Base-by-base conservation (phyloP, 2,797 vertebrate species). In the Rhinichthys osculus region DNA sequence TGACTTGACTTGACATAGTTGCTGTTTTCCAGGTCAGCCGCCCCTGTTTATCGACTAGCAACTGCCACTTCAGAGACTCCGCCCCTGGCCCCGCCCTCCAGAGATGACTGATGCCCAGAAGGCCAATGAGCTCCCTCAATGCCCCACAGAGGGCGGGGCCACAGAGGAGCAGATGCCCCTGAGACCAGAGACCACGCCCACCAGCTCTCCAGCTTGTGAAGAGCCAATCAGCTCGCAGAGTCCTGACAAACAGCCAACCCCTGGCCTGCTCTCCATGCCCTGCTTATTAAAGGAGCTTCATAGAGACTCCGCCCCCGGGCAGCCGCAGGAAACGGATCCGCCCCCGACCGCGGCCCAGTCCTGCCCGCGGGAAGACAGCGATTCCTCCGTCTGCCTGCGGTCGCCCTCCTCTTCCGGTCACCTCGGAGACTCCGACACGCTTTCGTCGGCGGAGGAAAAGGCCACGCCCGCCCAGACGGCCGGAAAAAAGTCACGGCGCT, bases 341-440 rank as follows among this genome's bases (percentile, higher is more conserved):
- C 90, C 96, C 10, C 94, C 93, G 64, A 94, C 93, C 47, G 91
- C 95, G 40, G 91, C 92, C 86, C 95, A 95, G 14, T 93, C 94
- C 16, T 90, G 92, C 82, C 94, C 86, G 21, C 90, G 96, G 89
- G 98, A 98, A 14, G 98, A 99, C 93, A 99, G 98, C 91, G 98
- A 99, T 94, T 98, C 97, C 86, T 99, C 98, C 59, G 97, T 97
- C 86, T 98, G 97, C 94, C 97, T 98, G 97, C 96, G 98, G 83
- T 99, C 98, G 35, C 98, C 98, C 71, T 99, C 98, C 84, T 99
- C 98, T 92, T 99, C 98, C 0, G 98, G 98, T 85, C 97, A 99
- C 91, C 94, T 99, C 83, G 98, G 98, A 5, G 98, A 99, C 92
- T 99, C 98, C 7, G 98, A 99, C 90, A 99, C 98, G 0, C 93